Base-by-base conservation (phyloP, 2,888 invertebrate genomes). In the Amiota minor region DNA sequence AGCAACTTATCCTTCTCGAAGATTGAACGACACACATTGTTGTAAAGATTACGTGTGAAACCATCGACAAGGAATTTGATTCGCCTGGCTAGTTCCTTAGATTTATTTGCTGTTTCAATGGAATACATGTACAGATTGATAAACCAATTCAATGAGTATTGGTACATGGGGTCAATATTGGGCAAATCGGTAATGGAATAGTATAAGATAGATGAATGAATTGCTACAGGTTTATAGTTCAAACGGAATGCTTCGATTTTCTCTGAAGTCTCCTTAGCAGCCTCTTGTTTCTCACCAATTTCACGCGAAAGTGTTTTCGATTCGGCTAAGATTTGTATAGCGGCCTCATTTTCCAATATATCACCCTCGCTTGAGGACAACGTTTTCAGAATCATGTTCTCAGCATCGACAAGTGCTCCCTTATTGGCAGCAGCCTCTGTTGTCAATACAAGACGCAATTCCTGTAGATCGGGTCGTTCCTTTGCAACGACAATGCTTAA, bases 91-190 rank as follows among this genome's bases (percentile, higher is more conserved):
- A 96, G 92, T 79, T 96, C 94, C 79, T 93, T 95, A 90, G 91
- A 85, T 74, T 90, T 89, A 78, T 90, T 90, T 2, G 90, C 89
- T 72, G 86, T 87, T 77, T 90, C 90, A 76, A 90, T 90, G 10
- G 90, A 90, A 73, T 85, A 89, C 79, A 88, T 84, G 64, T 90
- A 90, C 70, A 97, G 93, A 77, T 93, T 93, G 81, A 96, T 94
- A 87, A 97, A 98, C 97, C 97, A 98, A 84, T 95, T 95, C 18
- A 98, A 91, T 0, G 97, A 97, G 89, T 97, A 98, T 89, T 97
- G 97, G 89, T 98, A 98, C 97, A 98, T 98, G 14, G 96, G 96
- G 89, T 98, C 97, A 45, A 98, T 94, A 82, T 93, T 94, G 59
- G 96, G 94, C 87, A 98, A 91, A 87, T 97, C 97, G 0, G 94